phyloP scores from a whole-genome alignment of 2,113 vertebrate species.

The Corythoichthys intestinalis region DNA sequence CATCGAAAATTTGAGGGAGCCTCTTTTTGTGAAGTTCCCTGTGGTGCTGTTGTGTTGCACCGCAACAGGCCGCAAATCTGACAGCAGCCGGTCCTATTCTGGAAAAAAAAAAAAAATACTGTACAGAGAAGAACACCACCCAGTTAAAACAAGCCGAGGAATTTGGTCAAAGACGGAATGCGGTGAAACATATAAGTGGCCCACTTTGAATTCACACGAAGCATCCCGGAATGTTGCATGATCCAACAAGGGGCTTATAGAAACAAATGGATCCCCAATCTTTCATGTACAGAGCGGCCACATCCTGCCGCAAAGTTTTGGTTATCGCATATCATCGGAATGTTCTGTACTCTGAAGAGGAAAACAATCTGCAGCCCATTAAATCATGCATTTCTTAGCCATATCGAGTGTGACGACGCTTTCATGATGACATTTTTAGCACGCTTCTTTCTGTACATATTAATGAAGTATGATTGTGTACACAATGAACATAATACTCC shows the following conservation, averaged over 20 bases:
- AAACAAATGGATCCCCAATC: slow-evolving; percentile 58
- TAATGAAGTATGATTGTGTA: slow-evolving; percentile 17
- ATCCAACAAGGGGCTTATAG: slow-evolving; percentile 56
- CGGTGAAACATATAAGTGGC: slow-evolving; percentile 55
- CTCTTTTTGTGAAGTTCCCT: slow-evolving; percentile 61
- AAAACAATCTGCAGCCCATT: slow-evolving; percentile 24
- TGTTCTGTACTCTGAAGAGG: slow-evolving; percentile 30
- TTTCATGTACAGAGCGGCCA: slow-evolving; percentile 49
- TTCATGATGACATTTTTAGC: slow-evolving; percentile 23
- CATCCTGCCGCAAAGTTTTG: slow-evolving; percentile 53
- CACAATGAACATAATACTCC: background rate
- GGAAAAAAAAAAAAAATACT: slow-evolving; percentile 31
- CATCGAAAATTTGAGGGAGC: slow-evolving; percentile 63
- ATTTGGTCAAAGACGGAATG: slow-evolving; percentile 67
- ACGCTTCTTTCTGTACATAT: slow-evolving; percentile 30
- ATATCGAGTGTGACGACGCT: slow-evolving; percentile 28
- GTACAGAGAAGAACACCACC: slow-evolving; percentile 46
- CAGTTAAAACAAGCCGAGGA: slow-evolving; percentile 58
- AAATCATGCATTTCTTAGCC: slow-evolving; percentile 31
- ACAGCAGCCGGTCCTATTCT: slow-evolving; percentile 43
- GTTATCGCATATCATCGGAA: slow-evolving; percentile 59
- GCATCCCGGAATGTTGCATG: slow-evolving; percentile 53
- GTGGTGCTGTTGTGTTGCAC: slow-evolving; percentile 69
- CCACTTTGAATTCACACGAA: slow-evolving; percentile 61
- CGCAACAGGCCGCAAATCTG: slow-evolving; percentile 69